Percentiles rank a stretch among this genome's conserved stretches.
Evolutionary conservation across 2,888 invertebrate genomes (phyloP).

Genomic region (Philereme vetulata): DNA sequence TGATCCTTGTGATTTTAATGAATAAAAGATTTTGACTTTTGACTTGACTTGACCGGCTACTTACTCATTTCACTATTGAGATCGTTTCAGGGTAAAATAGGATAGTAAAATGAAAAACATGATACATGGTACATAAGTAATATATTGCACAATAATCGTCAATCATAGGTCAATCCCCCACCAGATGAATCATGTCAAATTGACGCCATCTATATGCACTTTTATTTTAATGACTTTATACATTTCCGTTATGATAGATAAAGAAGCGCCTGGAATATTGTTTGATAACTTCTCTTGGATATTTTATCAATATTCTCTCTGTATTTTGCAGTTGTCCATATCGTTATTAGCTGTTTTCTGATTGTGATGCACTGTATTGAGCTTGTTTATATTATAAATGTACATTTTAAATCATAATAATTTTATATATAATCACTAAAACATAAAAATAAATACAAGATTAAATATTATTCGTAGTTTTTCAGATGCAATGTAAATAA

Average conservation of each 20-base stretch:
- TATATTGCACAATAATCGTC: background rate
- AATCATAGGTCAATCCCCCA: too few species aligned
- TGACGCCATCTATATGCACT: too few species aligned
- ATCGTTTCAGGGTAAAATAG: background rate
- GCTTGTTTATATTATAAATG: conserved; percentile 1
- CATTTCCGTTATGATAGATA: too few species aligned
- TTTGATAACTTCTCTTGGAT: background rate
- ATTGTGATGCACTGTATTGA: conserved; percentile 6
- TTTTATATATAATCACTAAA: conserved; percentile 21
- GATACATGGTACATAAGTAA: background rate
- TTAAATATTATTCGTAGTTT: conserved; percentile 19
- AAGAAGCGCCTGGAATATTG: background rate
- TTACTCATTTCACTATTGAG: too few species aligned
- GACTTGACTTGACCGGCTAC: too few species aligned
- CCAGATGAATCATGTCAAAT: too few species aligned
- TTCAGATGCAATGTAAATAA: background rate
- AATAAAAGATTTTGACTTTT: too few species aligned
- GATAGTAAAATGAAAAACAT: background rate
- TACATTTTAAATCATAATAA: conserved; percentile 15
- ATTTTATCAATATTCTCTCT: background rate
- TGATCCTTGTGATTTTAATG: too few species aligned
- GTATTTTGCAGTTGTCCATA: conserved; percentile 2
- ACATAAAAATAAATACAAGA: conserved; percentile 26
- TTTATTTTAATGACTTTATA: too few species aligned
- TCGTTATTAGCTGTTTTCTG: conserved; percentile 17